Conservation (phyloP, 2,888 invertebrate genomes). For the Dasypolia templi region DNA sequence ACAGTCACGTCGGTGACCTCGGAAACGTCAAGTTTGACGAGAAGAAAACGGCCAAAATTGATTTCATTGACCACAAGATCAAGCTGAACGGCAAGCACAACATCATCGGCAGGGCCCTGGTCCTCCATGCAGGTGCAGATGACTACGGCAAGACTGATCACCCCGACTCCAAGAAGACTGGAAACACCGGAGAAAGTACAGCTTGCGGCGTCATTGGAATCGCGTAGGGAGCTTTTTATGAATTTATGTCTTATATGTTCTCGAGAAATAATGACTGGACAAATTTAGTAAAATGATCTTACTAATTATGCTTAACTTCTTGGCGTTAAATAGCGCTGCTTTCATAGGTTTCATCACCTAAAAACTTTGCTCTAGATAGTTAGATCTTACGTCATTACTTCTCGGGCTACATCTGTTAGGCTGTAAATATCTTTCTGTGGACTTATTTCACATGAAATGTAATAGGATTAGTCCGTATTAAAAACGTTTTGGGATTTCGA, state of each 20-base stretch:
- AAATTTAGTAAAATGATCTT: not conserved
- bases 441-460: slow-evolving; percentile 29
- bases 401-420: slow-evolving; percentile 37
- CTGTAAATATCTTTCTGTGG: slow-evolving; percentile 10
- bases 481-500: slow-evolving; percentile 33
- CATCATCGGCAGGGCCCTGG: slow-evolving; percentile 94
- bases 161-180: slow-evolving; percentile 94
- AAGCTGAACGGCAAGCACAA: slow-evolving; percentile 91
- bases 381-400: not conserved
- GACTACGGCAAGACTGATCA: slow-evolving; percentile 94
- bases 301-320: not conserved
- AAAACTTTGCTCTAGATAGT: not conserved
- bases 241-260: slow-evolving; percentile 37
- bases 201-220: slow-evolving; percentile 96
- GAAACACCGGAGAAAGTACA: slow-evolving; percentile 95
- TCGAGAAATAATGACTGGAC: slow-evolving; percentile 32
- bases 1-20: slow-evolving; percentile 96
- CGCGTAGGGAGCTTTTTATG: slow-evolving; percentile 89
- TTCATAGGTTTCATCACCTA: not conserved
- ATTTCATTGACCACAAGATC: slow-evolving; percentile 92
- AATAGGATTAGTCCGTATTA: too few relatives aligned
- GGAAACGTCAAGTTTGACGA: slow-evolving; percentile 94
- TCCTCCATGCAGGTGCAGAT: slow-evolving; percentile 93
- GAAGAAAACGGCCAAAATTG: slow-evolving; percentile 89
- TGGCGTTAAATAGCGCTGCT: not conserved